Base-by-base conservation (phyloP, 2,797 vertebrate genomes). In the Alectoris magna region DNA sequence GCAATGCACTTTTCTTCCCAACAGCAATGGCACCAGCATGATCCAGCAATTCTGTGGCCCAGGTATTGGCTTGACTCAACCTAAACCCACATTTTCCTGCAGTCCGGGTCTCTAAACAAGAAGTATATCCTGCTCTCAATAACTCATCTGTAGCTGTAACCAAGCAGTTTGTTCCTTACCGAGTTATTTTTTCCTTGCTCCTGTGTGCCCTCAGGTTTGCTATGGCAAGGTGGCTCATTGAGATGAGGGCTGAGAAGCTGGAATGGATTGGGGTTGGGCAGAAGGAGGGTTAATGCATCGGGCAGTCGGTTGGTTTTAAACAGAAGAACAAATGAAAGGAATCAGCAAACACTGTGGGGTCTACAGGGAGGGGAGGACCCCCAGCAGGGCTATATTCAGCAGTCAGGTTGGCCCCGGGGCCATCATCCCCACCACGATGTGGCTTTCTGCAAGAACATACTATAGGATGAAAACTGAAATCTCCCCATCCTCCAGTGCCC, bases 191-290 rank as follows among this genome's bases (percentile, higher is more conserved):
- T 97, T 84, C 95, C 97, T 97, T 94, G 97, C 97, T 98, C 97
- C 78, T 58, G 82, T 21, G 34, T 68, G 68, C 95, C 91, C 92
- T 97, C 95, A 13, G 96, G 60, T 97, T 97, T 98, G 97, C 64
- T 97, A 97, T 93, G 96, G 97, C 94, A 96, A 88, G 74, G 87
- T 97, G 95, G 95, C 69, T 98, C 97, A 73, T 70, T 96, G 96
- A 97, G 95, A 53, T 97, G 97, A 97, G 97, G 96, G 96, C 97
- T 97, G 97, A 97, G 97, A 72, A 63, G 97, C 97, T 98, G 97
- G 84, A 94, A 96, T 90, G 94, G 94, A 81, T 91, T 70, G 80
- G 96, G 93, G 91, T 95, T 93, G 74, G 96, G 97, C 97, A 97
- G 91, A 97, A 95, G 97, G 96, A 97, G 94, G 93, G 94, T 97